Base-by-base conservation (phyloP, 2,113 vertebrate genomes). In the Petroica traversi region DNA sequence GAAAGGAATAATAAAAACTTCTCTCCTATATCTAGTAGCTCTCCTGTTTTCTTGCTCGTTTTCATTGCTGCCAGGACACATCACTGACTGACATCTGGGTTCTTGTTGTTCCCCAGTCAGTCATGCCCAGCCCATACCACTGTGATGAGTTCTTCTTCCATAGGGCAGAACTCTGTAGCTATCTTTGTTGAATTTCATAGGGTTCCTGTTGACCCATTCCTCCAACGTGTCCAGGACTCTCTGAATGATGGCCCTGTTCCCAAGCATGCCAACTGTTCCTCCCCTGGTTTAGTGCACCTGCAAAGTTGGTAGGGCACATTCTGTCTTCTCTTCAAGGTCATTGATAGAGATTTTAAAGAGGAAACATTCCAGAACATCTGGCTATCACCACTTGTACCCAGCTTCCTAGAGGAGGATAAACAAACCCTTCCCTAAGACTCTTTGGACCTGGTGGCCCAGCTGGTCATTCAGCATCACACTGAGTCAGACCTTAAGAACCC, bases 201-300 rank as follows among this genome's bases (percentile, higher is more conserved):
- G 6, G 29, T 11, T 43, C 18, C 19, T 55, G 23, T 46, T 0
- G 0, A 41, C 2, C 7, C 8, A 3, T n/a, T 84, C 29, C 34
- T 87, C 22, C 48, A 85, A 13, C 54, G 23, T 40, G 13, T n/a
- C 12, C 33, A 59, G 7, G 14, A 24, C 36, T 8, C 79, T 49
- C 38, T 31, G 19, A 68, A 51, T 19, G 19, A 22, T 17, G n/a
- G 17, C 5, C 3, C 29, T 54, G 28, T 19, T 52, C 12, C 3
- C 33, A 36, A 11, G 6, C 4, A 5, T 17, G 31, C 12, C 54
- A 51, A 1, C 40, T 45, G 25, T 26, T 52, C 36, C 29, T 81
- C 19, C 17, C 6, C 6, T 9, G 19, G 6, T 23, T 84, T 24
- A 52, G 12, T 45, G 40, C 40, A 26, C 25, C 29, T 45, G 14